A percentile compares a stretch with the other conserved stretches of the same genome.
phyloP scores from a whole-genome alignment of 2,888 invertebrate species.

The Pollenia labialis region DNA sequence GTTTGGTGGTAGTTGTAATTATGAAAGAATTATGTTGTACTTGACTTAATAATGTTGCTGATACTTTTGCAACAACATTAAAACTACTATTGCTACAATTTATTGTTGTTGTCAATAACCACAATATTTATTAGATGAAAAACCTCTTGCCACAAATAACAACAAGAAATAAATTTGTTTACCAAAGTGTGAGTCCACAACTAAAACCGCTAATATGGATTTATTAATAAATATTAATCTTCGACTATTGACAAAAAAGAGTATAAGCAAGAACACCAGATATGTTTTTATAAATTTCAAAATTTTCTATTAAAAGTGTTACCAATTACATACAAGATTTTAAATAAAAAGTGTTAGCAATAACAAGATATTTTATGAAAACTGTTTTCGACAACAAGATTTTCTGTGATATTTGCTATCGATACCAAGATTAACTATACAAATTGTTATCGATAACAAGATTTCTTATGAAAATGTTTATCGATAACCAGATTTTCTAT shows the following conservation, averaged over 20 bases:
- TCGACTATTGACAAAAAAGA: neutral
- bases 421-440: no score
- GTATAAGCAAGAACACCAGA: neutral
- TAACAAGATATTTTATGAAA: no score
- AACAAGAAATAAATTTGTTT: neutral
- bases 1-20: constrained; percentile 41
- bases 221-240: constrained; percentile 35
- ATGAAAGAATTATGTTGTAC: constrained; percentile 58
- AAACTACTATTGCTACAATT: neutral
- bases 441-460: no score
- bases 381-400: no score
- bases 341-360: no score
- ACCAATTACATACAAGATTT: no score
- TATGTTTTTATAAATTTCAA: no score
- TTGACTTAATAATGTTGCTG: constrained; percentile 46
- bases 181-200: constrained; percentile 7
- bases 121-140: constrained; percentile 38
- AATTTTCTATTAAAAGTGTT: no score
- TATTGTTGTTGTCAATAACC: constrained; percentile 27
- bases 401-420: no score
- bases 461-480: no score
- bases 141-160: constrained; percentile 2
- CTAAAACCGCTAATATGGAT: constrained; percentile 35
- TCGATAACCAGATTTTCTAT: no score
- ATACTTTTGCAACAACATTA: constrained; percentile 3